Evolutionary conservation across 2,113 vertebrate genomes (phyloP).

Genomic region (Sakesphorus luctuosus): DNA sequence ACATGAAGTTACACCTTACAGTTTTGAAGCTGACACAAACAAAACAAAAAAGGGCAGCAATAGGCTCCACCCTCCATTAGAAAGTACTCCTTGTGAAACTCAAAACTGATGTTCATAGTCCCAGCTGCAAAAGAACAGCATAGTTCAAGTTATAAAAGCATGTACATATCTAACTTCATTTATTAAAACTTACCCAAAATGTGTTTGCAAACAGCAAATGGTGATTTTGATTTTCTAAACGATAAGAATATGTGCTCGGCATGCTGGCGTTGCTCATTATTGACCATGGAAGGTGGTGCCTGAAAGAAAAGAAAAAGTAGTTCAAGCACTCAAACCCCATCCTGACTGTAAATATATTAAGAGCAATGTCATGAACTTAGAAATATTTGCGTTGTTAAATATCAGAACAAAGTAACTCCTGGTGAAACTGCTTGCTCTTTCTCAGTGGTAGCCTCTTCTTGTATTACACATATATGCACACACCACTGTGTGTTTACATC

Average conservation of each 20-base stretch:
- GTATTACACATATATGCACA: too few species aligned
- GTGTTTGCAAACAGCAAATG: constrained; percentile 98
- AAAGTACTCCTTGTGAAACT: neutral
- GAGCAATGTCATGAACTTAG: neutral
- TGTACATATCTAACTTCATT: neutral
- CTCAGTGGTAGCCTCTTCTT: neutral
- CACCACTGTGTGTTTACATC: neutral
- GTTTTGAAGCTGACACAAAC: neutral
- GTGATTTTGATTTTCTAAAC: constrained; percentile 98
- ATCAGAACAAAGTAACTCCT: neutral
- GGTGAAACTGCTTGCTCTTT: neutral
- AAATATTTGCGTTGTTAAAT: neutral
- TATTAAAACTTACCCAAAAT: constrained; percentile 88
- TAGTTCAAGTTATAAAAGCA: neutral
- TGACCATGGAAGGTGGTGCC: constrained; percentile 99
- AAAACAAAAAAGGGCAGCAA: neutral
- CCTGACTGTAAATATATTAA: neutral
- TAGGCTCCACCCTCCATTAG: neutral
- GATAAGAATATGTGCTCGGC: constrained; percentile 98
- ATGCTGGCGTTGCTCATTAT: constrained; percentile 94
- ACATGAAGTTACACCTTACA: neutral
- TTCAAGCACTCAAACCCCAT: neutral
- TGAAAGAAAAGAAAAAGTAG: constrained; percentile 47
- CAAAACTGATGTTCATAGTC: neutral
- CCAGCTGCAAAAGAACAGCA: neutral